A percentile compares a stretch with the other conserved stretches of the same genome.
These are phyloP conservation scores for Myiozetetes cayanensis DNA, from an alignment of 2,113 vertebrate species.

Conservation along the genomic window DNA sequence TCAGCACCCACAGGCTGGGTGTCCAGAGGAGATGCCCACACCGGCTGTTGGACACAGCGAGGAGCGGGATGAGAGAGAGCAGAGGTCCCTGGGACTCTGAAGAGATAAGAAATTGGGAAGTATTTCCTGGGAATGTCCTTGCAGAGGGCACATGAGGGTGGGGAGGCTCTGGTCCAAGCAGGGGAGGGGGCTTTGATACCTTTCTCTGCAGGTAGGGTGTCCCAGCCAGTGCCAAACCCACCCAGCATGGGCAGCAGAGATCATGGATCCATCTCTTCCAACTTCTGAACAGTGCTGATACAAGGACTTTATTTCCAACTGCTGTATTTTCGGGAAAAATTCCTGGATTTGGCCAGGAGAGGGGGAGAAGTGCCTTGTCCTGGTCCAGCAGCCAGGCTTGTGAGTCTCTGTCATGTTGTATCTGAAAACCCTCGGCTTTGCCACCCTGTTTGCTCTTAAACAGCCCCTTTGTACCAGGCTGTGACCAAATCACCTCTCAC, in stretches of 20 bases:
- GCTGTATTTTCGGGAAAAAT: not conserved
- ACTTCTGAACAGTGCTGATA: rapidly evolving
- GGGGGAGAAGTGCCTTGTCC: not conserved
- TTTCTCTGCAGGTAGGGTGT: not conserved
- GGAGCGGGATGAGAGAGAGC: not conserved
- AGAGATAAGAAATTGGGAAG: not conserved
- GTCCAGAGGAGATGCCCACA: not conserved
- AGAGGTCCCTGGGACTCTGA: not conserved
- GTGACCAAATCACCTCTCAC: not conserved
- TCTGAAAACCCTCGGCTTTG: rapidly evolving
- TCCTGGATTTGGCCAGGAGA: not conserved
- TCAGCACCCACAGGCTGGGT: not conserved
- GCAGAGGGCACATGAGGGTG: not conserved
- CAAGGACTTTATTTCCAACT: not conserved
- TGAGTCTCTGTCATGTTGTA: not conserved
- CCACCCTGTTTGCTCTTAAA: not conserved
- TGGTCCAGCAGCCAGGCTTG: not conserved
- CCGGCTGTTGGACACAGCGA: not conserved
- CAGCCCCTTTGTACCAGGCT: rapidly evolving
- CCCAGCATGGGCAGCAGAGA: not conserved
- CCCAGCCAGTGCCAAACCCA: not conserved
- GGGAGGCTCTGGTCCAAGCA: not conserved
- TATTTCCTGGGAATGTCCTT: not conserved
- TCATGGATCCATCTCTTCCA: not conserved
- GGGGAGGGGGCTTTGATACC: not conserved